Evolutionary conservation across 1,140 invertebrate species (phyloP).

Genomic region (Eufriesea mexicana): DNA sequence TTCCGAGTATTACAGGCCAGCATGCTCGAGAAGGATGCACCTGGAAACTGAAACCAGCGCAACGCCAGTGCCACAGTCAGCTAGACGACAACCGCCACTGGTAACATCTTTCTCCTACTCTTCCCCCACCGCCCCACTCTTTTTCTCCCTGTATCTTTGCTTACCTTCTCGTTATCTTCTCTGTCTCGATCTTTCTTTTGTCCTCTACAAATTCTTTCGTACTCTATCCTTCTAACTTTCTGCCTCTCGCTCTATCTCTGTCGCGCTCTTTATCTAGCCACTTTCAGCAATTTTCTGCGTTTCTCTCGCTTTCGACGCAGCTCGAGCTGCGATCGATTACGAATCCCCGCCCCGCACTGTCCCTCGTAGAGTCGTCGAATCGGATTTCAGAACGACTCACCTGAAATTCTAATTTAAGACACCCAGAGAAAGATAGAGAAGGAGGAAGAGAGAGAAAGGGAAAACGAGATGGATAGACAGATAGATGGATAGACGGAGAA

Average conservation of each 20-base stretch:
- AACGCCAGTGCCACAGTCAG: conserved; percentile 24
- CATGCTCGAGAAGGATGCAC: conserved; percentile 25
- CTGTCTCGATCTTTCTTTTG: background rate
- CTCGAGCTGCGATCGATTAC: conserved; percentile 50
- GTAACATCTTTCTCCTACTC: background rate
- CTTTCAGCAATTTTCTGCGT: background rate
- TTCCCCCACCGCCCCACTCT: too few species aligned
- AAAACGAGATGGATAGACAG: background rate
- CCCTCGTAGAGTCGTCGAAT: conserved; percentile 48
- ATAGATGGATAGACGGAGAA: background rate
- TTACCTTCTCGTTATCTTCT: background rate
- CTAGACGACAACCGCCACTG: conserved; percentile 14
- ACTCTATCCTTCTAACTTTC: background rate
- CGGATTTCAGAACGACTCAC: conserved; percentile 54
- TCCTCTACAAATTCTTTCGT: background rate
- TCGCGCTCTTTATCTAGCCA: background rate
- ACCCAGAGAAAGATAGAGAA: background rate
- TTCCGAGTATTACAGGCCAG: conserved; percentile 27
- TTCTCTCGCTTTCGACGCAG: background rate
- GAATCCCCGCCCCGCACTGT: conserved; percentile 11
- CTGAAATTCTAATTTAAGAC: conserved; percentile 66
- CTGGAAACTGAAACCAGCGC: conserved; percentile 37
- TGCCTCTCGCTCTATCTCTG: background rate
- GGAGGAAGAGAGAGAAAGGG: background rate
- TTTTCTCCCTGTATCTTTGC: background rate